A percentile compares a stretch with the other conserved stretches of the same genome.
phyloP scores from a whole-genome alignment of 2,797 vertebrate genomes.

The Heteromormyrus szaboi region DNA sequence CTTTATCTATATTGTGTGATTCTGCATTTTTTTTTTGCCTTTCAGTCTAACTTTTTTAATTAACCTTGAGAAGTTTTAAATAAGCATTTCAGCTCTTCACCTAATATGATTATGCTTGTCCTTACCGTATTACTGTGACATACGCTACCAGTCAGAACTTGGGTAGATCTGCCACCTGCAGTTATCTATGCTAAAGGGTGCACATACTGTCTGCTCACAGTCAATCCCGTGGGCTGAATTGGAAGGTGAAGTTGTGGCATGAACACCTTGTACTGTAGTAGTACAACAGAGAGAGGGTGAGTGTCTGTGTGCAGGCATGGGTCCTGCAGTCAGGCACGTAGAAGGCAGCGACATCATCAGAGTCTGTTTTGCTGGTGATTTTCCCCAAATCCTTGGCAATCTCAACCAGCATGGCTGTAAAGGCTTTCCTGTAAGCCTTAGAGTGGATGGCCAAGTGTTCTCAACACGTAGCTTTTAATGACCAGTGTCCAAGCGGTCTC shows the following conservation, averaged over 20 bases:
- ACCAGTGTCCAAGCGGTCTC: too few species aligned
- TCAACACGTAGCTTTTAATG: too few species aligned
- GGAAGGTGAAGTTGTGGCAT: not conserved
- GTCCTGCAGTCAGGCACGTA: not conserved
- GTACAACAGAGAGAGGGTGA: not conserved
- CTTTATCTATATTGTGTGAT: not conserved
- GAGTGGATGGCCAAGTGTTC: too few species aligned
- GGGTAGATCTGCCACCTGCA: not conserved
- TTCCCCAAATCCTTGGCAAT: not conserved
- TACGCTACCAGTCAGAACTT: not conserved
- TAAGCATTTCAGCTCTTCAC: not conserved
- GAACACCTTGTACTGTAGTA: not conserved
- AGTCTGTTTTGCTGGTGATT: not conserved
- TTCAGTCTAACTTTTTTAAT: not conserved
- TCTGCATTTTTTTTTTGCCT: not conserved
- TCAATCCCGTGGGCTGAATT: not conserved
- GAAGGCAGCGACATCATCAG: not conserved
- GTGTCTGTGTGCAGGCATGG: not conserved
- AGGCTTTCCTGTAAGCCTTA: too few species aligned
- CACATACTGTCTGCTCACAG: not conserved
- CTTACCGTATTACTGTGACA: not conserved
- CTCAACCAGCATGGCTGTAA: not conserved
- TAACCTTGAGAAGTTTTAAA: constrained; percentile 3
- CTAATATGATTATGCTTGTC: not conserved
- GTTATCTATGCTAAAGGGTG: not conserved